Base-by-base conservation (phyloP, 2,888 invertebrate species). In the Nomada fucata region DNA sequence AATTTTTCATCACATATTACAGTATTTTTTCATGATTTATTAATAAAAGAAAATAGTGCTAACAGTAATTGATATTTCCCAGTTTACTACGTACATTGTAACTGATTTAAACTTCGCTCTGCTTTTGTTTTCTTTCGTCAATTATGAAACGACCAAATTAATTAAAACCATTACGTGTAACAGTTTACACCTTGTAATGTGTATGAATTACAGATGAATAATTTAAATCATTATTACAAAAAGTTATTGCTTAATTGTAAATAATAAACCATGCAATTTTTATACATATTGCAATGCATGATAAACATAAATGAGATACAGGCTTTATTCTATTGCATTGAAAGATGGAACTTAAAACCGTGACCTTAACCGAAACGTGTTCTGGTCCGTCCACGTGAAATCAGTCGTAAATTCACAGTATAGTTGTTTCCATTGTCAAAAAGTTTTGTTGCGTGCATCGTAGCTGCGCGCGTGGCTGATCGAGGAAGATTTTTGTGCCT, bases 361-460 rank as follows among this genome's bases (percentile, higher is more conserved):
- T 84, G 84, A 77, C 63, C 53, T 69, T 74, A 84, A 84, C 80
- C 68, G 36, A 68, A 80, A 57, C 63, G 68, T 29, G 13, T 52
- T 68, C 50, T 29, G 44, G 10, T 72, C 77, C 76, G 88, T 88
- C 86, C 83, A 88, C 84, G 87, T 87, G 88, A 87, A 68, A 76
- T 53, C 77, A 87, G 86, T 77, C 50, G 55, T 72, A 81, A 83
- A 83, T 71, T 72, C 71, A 76, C 59, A 63, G 76, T 82, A 47
- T 47, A 82, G 71, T 82, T 82, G 82, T 82, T 81, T 82, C 82
- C 82, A 82, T 82, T 82, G 82, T 82, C 82, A 82, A 82, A 82
- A 82, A 76, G 76, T 82, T 82, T 82, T 75, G 76, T 74, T 69
- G 72, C 72, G 74, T 84, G 74, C 76, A 72, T 86, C 76, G 74